Conservation (phyloP, 2,888 invertebrate species). For the Busseola fusca region DNA sequence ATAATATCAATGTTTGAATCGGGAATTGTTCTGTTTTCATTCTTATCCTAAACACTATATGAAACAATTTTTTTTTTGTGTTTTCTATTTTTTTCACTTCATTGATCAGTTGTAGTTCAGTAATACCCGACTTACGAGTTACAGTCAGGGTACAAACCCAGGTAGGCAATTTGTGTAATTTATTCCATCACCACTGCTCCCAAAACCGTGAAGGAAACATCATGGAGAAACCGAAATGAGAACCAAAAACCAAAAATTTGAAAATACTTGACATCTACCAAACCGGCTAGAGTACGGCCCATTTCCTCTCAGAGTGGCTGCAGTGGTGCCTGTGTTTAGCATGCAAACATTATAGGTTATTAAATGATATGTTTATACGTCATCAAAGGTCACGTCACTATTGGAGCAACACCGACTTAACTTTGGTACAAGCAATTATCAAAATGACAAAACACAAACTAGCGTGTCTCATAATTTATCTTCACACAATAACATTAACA, state of each 20-base stretch:
- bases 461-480: neutral
- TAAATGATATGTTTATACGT: neutral
- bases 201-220: neutral
- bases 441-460: neutral
- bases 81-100: neutral
- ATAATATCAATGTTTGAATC: slow-evolving; percentile 39
- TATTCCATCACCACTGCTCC: neutral
- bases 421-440: neutral
- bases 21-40: slow-evolving; percentile 11
- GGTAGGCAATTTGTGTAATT: neutral
- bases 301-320: neutral
- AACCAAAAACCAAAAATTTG: neutral
- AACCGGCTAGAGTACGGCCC: neutral
- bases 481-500: slow-evolving; percentile 12
- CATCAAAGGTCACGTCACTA: neutral
- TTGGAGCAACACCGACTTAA: neutral
- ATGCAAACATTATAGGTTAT: neutral
- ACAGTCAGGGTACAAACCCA: neutral
- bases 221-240: neutral
- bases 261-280: neutral
- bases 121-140: neutral
- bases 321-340: too few species aligned
- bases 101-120: neutral
- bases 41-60: neutral
- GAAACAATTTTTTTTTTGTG: neutral